phyloP scores from a whole-genome alignment of 2,113 vertebrate genomes.

The Spheniscus mendiculus region DNA sequence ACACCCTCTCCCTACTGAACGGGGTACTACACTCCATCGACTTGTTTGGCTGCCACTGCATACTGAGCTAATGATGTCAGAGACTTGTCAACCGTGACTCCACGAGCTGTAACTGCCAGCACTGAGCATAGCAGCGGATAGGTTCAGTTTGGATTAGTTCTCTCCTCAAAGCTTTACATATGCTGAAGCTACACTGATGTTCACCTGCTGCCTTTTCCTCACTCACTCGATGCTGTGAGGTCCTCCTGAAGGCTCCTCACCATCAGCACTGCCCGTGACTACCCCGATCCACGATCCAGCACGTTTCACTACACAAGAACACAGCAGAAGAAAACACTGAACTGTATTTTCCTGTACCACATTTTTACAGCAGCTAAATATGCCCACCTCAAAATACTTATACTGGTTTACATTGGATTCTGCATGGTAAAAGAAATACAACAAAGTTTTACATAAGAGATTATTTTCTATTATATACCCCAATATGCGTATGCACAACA shows the following conservation, averaged over 20 bases:
- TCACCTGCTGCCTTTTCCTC: background rate
- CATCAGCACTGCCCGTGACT: accelerated
- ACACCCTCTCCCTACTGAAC: background rate
- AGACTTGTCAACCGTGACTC: background rate
- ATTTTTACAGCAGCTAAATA: background rate
- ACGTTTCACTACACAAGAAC: background rate
- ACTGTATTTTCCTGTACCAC: background rate
- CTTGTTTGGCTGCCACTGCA: accelerated
- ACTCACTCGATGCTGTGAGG: accelerated
- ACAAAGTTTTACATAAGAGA: background rate
- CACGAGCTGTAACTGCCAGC: too few species aligned
- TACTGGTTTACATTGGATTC: background rate
- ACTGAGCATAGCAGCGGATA: accelerated
- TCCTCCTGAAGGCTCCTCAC: background rate
- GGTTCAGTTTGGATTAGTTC: background rate
- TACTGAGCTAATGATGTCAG: too few species aligned
- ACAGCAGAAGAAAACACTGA: background rate
- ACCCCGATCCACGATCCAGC: too few species aligned
- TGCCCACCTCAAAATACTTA: background rate
- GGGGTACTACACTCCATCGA: background rate
- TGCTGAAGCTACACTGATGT: accelerated
- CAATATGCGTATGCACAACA: background rate
- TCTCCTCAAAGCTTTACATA: background rate
- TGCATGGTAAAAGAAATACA: background rate
- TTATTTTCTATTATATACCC: background rate